Evolutionary conservation across 2,113 vertebrate genomes (phyloP).

Genomic region (Peromyscus maniculatus): DNA sequence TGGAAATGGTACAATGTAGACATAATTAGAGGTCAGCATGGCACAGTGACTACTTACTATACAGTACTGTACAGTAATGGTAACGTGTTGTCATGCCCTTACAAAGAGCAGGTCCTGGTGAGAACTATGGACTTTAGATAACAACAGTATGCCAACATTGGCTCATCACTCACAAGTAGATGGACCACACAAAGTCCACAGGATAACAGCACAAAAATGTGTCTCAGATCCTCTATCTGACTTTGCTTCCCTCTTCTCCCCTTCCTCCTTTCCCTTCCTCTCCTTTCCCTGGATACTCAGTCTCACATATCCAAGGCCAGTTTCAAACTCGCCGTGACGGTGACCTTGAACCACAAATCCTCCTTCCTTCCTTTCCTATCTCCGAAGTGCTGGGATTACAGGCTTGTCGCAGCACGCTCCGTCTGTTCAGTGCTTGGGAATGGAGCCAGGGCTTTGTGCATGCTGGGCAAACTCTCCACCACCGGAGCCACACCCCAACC

Average conservation of each 20-base stretch:
- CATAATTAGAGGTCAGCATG: background rate
- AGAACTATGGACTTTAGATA: background rate
- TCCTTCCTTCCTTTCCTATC: background rate
- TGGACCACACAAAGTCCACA: slow-evolving; percentile 7
- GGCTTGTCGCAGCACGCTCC: too few species aligned
- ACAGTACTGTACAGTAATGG: background rate
- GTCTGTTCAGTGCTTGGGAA: background rate
- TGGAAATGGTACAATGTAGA: slow-evolving; percentile 40
- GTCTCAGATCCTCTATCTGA: background rate
- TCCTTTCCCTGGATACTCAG: background rate
- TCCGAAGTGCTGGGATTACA: background rate
- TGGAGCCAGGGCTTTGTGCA: background rate
- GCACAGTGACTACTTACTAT: background rate
- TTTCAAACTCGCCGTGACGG: background rate
- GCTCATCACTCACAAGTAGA: background rate
- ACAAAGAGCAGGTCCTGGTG: background rate
- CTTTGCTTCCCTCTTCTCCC: background rate
- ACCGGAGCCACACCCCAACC: background rate
- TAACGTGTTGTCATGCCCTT: background rate
- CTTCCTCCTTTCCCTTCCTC: background rate
- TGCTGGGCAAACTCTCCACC: background rate
- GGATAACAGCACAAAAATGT: slow-evolving; percentile 9
- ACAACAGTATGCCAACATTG: background rate
- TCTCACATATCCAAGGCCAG: background rate
- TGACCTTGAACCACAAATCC: background rate